A percentile compares a stretch with the other conserved stretches of the same genome.
These are phyloP conservation scores for Autographa gamma DNA, from an alignment of 2,888 invertebrate genomes.

Conservation along the genomic window DNA sequence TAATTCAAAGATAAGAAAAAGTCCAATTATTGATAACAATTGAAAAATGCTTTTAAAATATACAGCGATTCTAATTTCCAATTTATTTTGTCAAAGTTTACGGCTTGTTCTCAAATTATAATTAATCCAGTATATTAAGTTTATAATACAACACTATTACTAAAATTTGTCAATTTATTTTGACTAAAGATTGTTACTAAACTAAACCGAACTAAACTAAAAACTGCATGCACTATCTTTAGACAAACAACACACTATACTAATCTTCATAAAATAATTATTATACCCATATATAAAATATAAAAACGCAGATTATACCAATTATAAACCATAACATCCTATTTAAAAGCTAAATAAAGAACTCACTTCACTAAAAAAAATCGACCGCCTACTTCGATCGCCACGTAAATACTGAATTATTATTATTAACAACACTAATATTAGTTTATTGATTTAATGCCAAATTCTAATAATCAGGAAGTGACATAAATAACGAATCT, in stretches of 20 bases:
- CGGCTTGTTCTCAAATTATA: too few species aligned
- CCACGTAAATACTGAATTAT: constrained; percentile 31
- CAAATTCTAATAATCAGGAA: constrained; percentile 44
- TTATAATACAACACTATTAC: too few species aligned
- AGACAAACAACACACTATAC: neutral
- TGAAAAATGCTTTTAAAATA: too few species aligned
- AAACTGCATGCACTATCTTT: too few species aligned
- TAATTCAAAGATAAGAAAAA: too few species aligned
- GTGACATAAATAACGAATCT: constrained; percentile 5
- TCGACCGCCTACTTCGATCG: constrained; percentile 27
- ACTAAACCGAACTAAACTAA: too few species aligned
- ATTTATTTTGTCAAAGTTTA: too few species aligned
- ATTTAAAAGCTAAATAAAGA: constrained; percentile 19
- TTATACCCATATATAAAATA: constrained; percentile 46
- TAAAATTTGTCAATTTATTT: too few species aligned
- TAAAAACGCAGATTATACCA: constrained; percentile 31
- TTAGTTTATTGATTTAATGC: constrained; percentile 58
- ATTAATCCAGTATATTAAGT: too few species aligned
- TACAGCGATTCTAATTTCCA: too few species aligned
- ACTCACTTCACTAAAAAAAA: constrained; percentile 49
- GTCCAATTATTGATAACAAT: too few species aligned
- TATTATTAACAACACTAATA: neutral
- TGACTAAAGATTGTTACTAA: too few species aligned
- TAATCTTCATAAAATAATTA: constrained; percentile 31
- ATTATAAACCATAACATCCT: constrained; percentile 29